These are phyloP conservation scores for Drosophila ogumai DNA, from an alignment of 1,140 invertebrate species.

Conservation along the genomic window DNA sequence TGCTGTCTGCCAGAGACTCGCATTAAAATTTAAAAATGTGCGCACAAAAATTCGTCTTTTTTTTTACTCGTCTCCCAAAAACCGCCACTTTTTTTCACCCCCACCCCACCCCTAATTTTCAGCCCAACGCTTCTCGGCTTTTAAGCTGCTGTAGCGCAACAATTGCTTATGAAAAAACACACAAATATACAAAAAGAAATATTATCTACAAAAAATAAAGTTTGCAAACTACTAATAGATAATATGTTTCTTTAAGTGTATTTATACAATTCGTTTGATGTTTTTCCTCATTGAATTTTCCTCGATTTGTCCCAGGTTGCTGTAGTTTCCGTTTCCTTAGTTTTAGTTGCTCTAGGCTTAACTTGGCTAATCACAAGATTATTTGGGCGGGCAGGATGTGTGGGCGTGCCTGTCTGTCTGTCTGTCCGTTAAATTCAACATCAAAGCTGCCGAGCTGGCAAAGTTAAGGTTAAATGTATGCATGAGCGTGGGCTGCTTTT, in stretches of 20 bases:
- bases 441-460: conserved; percentile 42
- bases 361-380: conserved; percentile 49
- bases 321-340: conserved; percentile 13
- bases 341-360: conserved; percentile 14
- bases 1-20: conserved; percentile 32
- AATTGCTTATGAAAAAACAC: conserved; percentile 2
- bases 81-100: neutral
- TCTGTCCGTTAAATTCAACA: conserved; percentile 28
- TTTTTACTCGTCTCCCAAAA: neutral
- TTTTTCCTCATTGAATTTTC: conserved; percentile 4
- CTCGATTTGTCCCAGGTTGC: conserved; percentile 1
- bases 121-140: neutral
- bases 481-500: conserved; percentile 12
- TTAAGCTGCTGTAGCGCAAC: conserved; percentile 14
- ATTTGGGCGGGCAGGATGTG: neutral
- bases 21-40: conserved; percentile 77
- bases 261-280: conserved; percentile 20
- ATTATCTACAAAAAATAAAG: neutral
- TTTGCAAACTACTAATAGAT: neutral
- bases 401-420: neutral
- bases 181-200: neutral
- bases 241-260: neutral
- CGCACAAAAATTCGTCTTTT: conserved; percentile 41
- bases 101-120: neutral
- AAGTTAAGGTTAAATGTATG: conserved; percentile 26